These are phyloP conservation scores for Adelges cooleyi DNA, from an alignment of 1,140 invertebrate genomes.

Conservation along the genomic window DNA sequence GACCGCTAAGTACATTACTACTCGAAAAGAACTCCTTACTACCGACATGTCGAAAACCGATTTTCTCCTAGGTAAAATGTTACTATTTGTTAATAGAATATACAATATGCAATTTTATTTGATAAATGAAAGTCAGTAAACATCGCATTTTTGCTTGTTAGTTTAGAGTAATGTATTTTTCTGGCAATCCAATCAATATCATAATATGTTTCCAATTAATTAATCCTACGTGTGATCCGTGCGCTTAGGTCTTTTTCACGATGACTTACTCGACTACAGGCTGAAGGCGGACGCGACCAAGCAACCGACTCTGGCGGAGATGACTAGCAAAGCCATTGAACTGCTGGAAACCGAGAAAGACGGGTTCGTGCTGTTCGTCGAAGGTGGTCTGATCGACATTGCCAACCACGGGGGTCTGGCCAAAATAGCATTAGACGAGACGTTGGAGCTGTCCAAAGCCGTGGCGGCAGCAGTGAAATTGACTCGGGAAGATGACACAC, in stretches of 20 bases:
- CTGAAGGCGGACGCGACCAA: constrained; percentile 32
- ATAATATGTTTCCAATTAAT: background rate
- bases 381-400: constrained; percentile 50
- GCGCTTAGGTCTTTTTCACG: too few species aligned
- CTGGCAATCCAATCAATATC: too few species aligned
- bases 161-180: too few species aligned
- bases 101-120: too few species aligned
- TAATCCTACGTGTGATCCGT: background rate
- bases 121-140: too few species aligned
- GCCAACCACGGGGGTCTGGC: constrained; percentile 55
- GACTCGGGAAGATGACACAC: constrained; percentile 42
- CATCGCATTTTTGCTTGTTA: too few species aligned
- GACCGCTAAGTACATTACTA: too few species aligned
- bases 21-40: too few species aligned
- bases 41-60: too few species aligned
- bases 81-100: constrained; percentile 37
- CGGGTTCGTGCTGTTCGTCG: constrained; percentile 57
- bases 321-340: constrained; percentile 66
- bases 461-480: constrained; percentile 36
- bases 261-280: too few species aligned
- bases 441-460: constrained; percentile 53
- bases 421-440: constrained; percentile 53
- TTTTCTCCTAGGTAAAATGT: constrained; percentile 37
- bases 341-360: constrained; percentile 53
- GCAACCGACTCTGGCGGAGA: constrained; percentile 58